Conservation (phyloP, 2,888 invertebrate genomes). For the Drosophila kambysellisi region DNA sequence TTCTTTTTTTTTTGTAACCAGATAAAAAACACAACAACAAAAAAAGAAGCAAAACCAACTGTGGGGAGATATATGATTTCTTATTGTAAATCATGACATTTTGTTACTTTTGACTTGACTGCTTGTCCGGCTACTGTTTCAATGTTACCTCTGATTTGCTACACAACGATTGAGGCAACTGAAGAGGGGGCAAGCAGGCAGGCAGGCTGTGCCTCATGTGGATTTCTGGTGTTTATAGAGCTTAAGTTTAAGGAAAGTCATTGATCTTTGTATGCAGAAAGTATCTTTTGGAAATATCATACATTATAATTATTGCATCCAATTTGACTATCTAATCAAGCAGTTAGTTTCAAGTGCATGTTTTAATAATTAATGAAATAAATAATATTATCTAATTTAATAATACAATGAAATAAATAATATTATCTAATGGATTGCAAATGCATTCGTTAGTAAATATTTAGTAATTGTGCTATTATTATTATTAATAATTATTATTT, state of each 20-base stretch:
- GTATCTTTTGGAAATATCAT: not conserved
- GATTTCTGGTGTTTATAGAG: not conserved
- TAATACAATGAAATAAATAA: too few species aligned
- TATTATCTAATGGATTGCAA: too few species aligned
- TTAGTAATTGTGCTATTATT: not conserved
- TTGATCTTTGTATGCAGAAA: constrained; percentile 20
- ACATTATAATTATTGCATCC: not conserved
- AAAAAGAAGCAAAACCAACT: constrained; percentile 33
- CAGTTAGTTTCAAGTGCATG: not conserved
- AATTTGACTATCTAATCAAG: not conserved
- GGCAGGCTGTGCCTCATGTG: constrained; percentile 1
- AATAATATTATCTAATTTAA: too few species aligned
- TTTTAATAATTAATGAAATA: too few species aligned
- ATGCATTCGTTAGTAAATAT: not conserved
- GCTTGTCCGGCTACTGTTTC: constrained; percentile 70
- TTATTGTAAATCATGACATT: constrained; percentile 80
- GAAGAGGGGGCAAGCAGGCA: not conserved
- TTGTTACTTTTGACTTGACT: constrained; percentile 62
- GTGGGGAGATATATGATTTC: constrained; percentile 71
- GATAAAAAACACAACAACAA: constrained; percentile 52
- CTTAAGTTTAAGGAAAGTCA: constrained; percentile 10
- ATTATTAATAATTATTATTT: too few species aligned
- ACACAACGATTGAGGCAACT: constrained; percentile 8
- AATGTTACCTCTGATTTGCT: constrained; percentile 48
- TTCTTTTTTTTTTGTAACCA: constrained; percentile 45